phyloP scores from a whole-genome alignment of 2,888 invertebrate species.

The Celastrina argiolus region DNA sequence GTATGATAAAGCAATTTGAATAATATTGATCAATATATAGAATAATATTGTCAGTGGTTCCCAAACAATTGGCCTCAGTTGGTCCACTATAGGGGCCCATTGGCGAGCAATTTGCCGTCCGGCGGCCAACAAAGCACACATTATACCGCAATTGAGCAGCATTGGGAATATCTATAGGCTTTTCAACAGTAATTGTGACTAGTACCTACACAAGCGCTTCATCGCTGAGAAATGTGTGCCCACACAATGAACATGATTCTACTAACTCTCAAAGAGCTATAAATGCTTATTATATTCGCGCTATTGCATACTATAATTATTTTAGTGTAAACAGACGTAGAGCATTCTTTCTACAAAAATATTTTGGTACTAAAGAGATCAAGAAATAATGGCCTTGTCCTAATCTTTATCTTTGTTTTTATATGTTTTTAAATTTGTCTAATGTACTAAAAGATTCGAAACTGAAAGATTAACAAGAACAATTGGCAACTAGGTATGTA shows the following conservation, averaged over 20 bases:
- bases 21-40: constrained; percentile 9
- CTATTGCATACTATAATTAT: no score
- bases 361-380: no score
- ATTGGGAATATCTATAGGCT: constrained; percentile 34
- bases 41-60: constrained; percentile 20
- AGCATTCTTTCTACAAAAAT: no score
- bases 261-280: no score
- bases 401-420: no score
- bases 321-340: no score
- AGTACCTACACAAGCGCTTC: constrained; percentile 26
- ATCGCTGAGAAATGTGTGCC: constrained; percentile 35
- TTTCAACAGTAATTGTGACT: constrained; percentile 42
- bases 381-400: no score
- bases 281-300: no score
- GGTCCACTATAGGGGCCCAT: constrained; percentile 43
- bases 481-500: no score
- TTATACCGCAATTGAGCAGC: constrained; percentile 40
- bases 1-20: constrained; percentile 4
- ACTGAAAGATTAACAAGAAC: no score
- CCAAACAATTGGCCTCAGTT: constrained; percentile 19
- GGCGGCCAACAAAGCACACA: constrained; percentile 31
- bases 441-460: no score
- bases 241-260: constrained; percentile 23
- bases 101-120: constrained; percentile 36
- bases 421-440: background rate